Conservation (phyloP, 1,140 invertebrate genomes). For the Palaemon carinicauda region DNA sequence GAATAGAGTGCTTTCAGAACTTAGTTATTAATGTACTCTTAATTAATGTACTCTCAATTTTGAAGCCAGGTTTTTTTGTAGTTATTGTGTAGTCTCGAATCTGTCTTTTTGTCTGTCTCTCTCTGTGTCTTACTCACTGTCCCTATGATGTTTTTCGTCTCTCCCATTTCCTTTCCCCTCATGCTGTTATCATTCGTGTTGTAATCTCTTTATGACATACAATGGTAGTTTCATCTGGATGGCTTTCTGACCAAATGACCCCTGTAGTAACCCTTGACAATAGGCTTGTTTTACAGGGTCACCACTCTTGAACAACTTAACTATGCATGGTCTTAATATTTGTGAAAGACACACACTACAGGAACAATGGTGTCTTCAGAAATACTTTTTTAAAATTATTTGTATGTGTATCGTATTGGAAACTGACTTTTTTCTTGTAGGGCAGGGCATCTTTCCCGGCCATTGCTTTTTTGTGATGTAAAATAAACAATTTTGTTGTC, state of each 20-base stretch:
- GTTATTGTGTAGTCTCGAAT: neutral
- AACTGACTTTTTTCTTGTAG: conserved; percentile 38
- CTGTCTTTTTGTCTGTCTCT: no score
- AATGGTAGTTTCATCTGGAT: neutral
- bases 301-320: neutral
- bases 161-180: no score
- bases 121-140: neutral
- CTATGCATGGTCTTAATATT: conserved; percentile 2
- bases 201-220: neutral
- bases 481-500: conserved; percentile 44
- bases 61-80: no score
- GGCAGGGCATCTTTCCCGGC: conserved; percentile 23
- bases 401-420: neutral
- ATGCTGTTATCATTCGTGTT: neutral
- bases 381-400: no score
- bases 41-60: no score
- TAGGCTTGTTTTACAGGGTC: neutral
- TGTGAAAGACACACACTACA: neutral
- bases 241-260: conserved; percentile 18
- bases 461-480: conserved; percentile 38
- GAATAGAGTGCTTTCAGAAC: no score
- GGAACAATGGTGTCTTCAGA: conserved; percentile 5
- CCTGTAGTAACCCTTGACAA: neutral
- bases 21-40: no score
- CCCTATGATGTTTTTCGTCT: neutral